Evolutionary conservation across 2,797 vertebrate species (phyloP), one percentile per base, ranked within the genome.

Genomic region (Rhabdomys pumilio): DNA sequence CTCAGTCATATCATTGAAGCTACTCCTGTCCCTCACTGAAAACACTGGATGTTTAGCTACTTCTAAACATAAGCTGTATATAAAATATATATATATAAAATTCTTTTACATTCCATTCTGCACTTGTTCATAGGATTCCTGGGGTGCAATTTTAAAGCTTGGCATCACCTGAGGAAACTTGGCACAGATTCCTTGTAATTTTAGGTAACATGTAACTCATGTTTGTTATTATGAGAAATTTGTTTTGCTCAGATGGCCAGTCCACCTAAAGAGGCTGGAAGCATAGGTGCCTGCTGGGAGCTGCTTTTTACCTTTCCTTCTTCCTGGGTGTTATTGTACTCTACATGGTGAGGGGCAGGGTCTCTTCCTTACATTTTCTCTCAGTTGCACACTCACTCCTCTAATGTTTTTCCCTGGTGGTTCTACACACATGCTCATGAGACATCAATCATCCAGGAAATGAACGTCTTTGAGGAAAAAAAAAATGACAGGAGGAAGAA

Each of bases 211-310:
- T 44, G 14, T 53, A 96, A 44, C 1, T 34, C 73, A 67, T n/a
- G 29, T 85, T 80, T 94, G 6, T 44, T 75, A 57, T 38, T 50
- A 38, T 67, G 4, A 47, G n/a, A 81, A 81, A 76, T 96, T 94
- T 77, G 73, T 20, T 6, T 87, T 90, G 38, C 14, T 5, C 41
- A 3, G 38, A 76, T 20, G 50, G 50, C 50, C 50, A 38, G 13
- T 41, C 47, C 29, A 38, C 15, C 41, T 69, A 72, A 38, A 61
- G 26, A 24, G 57, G 0, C 7, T 13, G 1, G 0, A 87, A 79
- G 63, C 13, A 50, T 4, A 4, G 1, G 20, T 12, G 22, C 38
- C 19, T 85, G 69, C 11, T 44, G 26, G 84, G 13, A 34, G 13
- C 0, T 5, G 10, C 77, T 17, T 19, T 65, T 41, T 80, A 47